phyloP scores from a whole-genome alignment of 2,113 vertebrate species.

The Podarcis cretensis region DNA sequence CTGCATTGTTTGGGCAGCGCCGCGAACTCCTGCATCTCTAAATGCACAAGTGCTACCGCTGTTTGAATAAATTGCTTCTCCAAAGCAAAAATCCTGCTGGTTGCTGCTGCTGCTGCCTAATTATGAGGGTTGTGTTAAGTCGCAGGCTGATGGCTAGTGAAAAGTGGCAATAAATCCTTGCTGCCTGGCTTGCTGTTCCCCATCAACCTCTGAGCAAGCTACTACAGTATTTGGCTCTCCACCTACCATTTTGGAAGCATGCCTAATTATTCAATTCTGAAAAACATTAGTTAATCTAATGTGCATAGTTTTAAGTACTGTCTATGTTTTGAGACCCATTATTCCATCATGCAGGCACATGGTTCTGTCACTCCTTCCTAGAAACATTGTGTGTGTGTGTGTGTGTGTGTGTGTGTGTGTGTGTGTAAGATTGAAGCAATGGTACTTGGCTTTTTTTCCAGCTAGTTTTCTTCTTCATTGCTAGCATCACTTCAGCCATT shows the following conservation, averaged over 20 bases:
- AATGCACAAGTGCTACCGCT: neutral
- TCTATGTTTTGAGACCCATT: neutral
- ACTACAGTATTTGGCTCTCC: neutral
- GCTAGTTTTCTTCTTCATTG: constrained; percentile 52
- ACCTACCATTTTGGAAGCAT: neutral
- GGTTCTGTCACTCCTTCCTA: neutral
- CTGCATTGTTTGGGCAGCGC: too few relatives aligned
- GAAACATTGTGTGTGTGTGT: neutral
- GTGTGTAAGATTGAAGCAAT: constrained; percentile 29
- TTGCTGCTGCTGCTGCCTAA: neutral
- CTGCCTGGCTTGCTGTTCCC: neutral
- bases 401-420: neutral
- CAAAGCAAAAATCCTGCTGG: neutral
- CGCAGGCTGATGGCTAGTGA: neutral
- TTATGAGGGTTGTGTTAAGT: neutral
- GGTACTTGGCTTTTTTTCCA: constrained; percentile 58
- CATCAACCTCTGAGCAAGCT: neutral
- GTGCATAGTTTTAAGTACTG: neutral
- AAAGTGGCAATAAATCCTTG: neutral
- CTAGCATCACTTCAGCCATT: constrained; percentile 64
- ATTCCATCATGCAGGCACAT: neutral
- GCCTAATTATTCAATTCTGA: neutral
- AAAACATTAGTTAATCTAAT: neutral
- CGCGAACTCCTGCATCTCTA: too few relatives aligned
- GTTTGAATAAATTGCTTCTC: neutral